These are phyloP conservation scores for Turdus rufiventris DNA, from an alignment of 2,113 vertebrate genomes.

Conservation along the genomic window DNA sequence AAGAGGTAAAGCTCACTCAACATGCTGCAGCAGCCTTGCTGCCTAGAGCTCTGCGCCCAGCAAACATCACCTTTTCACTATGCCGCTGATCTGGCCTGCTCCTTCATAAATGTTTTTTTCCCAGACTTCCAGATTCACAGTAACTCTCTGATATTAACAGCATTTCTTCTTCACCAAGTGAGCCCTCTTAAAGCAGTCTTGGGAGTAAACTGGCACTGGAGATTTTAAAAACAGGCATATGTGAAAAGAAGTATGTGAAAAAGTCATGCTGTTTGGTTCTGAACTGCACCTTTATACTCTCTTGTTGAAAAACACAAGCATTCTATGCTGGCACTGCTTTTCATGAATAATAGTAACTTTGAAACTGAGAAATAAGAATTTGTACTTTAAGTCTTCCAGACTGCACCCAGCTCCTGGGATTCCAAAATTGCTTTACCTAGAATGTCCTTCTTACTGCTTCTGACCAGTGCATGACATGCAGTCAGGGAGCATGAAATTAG, in stretches of 20 bases:
- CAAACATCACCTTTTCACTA: neutral
- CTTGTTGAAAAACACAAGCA: neutral
- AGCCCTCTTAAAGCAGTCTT: neutral
- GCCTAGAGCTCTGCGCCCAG: neutral
- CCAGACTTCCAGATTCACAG: neutral
- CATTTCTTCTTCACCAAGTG: neutral
- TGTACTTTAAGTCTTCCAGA: neutral
- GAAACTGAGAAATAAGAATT: neutral
- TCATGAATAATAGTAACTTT: neutral
- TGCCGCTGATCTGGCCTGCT: neutral
- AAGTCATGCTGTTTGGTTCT: neutral
- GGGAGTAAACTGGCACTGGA: neutral
- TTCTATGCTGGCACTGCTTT: neutral
- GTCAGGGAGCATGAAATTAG: neutral
- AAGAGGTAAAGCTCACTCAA: constrained; percentile 62
- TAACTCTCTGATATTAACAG: neutral
- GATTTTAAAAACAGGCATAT: neutral
- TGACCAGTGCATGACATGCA: neutral
- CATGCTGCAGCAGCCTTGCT: neutral
- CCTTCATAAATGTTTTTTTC: neutral
- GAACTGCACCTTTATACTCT: neutral
- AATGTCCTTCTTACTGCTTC: neutral
- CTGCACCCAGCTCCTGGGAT: neutral
- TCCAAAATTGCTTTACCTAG: neutral
- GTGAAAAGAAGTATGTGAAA: neutral